Base-by-base conservation (phyloP, 2,113 vertebrate species). In the Halcyon senegalensis region DNA sequence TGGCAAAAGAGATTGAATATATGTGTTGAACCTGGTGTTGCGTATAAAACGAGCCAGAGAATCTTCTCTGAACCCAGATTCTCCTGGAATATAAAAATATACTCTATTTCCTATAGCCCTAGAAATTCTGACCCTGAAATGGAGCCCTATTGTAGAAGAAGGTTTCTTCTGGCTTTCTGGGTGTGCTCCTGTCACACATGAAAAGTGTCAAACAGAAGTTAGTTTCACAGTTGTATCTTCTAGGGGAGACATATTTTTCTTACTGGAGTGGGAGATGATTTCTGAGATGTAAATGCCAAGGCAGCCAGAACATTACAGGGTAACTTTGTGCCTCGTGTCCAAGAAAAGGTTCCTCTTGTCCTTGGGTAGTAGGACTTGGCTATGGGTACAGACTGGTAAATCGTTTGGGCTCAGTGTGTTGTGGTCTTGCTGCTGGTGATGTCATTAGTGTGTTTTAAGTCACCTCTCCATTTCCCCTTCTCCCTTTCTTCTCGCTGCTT, bases 351-450 rank as follows among this genome's bases (percentile, higher is more conserved):
- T 68, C 51, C 24, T 13, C 25, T 18, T 44, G 70, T 50, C 72
- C 35, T 37, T 33, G 91, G 33, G 16, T 11, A 15, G 64, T 35
- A 59, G 75, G 27, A 23, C 6, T 11, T 58, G 27, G 21, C 25
- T 31, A 2, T 19, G 67, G 56, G 46, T 18, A 1, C 33, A 18
- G 60, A 13, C 0, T 39, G 72, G 33, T 16, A 1, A 31, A 8
- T 5, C 23, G 2, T 51, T 63, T 11, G 55, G 81, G 1, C 41
- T 73, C 39, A 1, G 51, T 15, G 27, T 2, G 43, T 28, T 31
- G 43, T 0, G 0, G 33, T 27, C 70, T 72, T 50, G 20, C 41
- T 28, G 59, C 46, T 41, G 39, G 3, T 10, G 68, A 13, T 69
- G 85, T 1, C 56, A 1, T 2, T 39, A 53, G 21, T 3, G 13